Evolutionary conservation across 1,140 invertebrate species (phyloP).

Genomic region (Megathymus violae): DNA sequence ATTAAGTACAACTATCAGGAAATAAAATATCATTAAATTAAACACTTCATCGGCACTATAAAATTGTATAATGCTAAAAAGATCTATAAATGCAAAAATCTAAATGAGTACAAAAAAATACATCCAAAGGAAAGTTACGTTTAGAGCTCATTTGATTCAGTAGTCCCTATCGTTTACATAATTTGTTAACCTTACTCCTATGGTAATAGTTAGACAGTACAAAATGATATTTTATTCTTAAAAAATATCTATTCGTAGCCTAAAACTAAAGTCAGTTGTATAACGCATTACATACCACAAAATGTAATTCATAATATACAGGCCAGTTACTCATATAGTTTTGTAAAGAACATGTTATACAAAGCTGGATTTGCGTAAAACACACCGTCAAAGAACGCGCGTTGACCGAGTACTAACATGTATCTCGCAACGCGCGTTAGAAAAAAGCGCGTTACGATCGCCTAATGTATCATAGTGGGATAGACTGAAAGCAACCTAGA

Average conservation of each 20-base stretch:
- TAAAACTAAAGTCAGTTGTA: slow-evolving; percentile 80
- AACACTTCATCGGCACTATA: slow-evolving; percentile 57
- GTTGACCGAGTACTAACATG: not conserved
- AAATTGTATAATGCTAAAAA: slow-evolving; percentile 79
- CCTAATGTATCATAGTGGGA: not conserved
- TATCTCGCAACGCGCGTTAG: not conserved
- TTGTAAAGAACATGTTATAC: slow-evolving; percentile 37
- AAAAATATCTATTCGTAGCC: slow-evolving; percentile 77
- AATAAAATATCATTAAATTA: slow-evolving; percentile 57
- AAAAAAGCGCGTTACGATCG: not conserved
- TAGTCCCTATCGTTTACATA: slow-evolving; percentile 72
- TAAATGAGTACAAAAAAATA: slow-evolving; percentile 81
- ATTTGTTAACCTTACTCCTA: slow-evolving; percentile 79
- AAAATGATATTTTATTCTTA: slow-evolving; percentile 82
- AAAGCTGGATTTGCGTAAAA: not conserved
- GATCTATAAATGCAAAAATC: slow-evolving; percentile 82
- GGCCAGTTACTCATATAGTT: slow-evolving; percentile 44
- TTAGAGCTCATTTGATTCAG: slow-evolving; percentile 77
- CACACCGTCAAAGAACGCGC: not conserved
- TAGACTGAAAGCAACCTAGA: slow-evolving; percentile 39
- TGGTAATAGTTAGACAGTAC: slow-evolving; percentile 82
- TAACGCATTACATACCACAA: slow-evolving; percentile 63
- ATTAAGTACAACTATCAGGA: slow-evolving; percentile 73
- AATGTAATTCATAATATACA: slow-evolving; percentile 67
- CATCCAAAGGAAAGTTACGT: slow-evolving; percentile 73